These are phyloP conservation scores for Meloidogyne exigua DNA, from an alignment of 1,140 invertebrate species.

Conservation along the genomic window DNA sequence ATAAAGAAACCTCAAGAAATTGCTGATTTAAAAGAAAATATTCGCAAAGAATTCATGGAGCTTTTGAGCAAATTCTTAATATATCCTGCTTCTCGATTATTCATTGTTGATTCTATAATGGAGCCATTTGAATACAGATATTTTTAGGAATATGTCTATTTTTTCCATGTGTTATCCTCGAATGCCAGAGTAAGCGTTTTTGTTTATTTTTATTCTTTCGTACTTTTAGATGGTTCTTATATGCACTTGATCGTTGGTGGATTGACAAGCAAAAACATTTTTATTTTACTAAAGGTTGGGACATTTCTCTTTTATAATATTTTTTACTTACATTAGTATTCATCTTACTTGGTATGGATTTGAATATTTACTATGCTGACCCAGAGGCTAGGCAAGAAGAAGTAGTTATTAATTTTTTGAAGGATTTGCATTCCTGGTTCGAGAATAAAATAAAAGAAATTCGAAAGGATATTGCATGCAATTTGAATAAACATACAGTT, in stretches of 20 bases:
- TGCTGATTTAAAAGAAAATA: background rate
- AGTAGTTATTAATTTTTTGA: conserved; percentile 10
- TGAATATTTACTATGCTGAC: conserved; percentile 19
- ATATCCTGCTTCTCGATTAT: background rate
- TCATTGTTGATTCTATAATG: conserved; percentile 16
- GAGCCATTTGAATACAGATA: background rate
- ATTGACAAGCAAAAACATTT: background rate
- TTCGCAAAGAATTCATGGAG: conserved; percentile 10
- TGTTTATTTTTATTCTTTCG: background rate
- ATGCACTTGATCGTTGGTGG: conserved; percentile 19
- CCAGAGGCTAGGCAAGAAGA: conserved; percentile 3
- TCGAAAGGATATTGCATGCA: background rate
- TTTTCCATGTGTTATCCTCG: conserved; percentile 6
- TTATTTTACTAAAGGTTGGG: conserved; percentile 7
- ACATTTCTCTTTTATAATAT: background rate
- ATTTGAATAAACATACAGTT: background rate
- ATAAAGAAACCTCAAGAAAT: background rate
- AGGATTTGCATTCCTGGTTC: background rate
- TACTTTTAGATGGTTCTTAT: conserved; percentile 20
- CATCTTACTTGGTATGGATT: conserved; percentile 20
- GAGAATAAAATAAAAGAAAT: background rate
- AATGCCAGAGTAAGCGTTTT: conserved; percentile 6
- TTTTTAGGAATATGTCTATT: conserved; percentile 14
- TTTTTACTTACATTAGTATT: conserved; percentile 4
- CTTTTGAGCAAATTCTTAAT: background rate